Evolutionary conservation across 1,140 invertebrate species (phyloP).

Genomic region (Scaptodrosophila lebanonensis): DNA sequence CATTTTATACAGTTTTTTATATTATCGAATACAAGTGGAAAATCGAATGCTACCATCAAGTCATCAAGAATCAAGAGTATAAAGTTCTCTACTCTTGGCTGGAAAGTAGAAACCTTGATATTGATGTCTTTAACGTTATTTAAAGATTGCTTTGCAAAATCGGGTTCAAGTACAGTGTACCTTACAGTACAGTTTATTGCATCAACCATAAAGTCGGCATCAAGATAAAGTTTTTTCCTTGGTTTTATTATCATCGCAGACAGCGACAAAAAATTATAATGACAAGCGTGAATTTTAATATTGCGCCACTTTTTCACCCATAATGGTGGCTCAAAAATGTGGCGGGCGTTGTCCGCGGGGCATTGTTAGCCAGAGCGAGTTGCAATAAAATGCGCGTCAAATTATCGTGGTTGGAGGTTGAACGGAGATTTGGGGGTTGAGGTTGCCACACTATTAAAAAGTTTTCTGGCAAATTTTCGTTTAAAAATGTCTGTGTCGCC

Average conservation of each 20-base stretch:
- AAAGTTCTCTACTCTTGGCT: too few relatives aligned
- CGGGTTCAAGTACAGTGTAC: too few relatives aligned
- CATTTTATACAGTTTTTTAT: too few relatives aligned
- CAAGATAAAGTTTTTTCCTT: neutral
- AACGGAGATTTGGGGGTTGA: constrained; percentile 1
- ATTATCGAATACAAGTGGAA: too few relatives aligned
- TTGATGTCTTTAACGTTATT: too few relatives aligned
- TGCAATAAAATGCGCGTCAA: constrained; percentile 68
- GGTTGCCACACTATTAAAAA: constrained; percentile 58
- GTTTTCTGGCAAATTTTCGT: constrained; percentile 37
- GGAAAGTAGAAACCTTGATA: too few relatives aligned
- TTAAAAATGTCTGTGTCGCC: too few relatives aligned
- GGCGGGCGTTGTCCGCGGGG: constrained; percentile 45
- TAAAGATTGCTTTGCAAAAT: too few relatives aligned
- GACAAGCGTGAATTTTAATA: constrained; percentile 69
- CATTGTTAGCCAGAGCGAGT: constrained; percentile 54
- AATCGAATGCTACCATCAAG: too few relatives aligned
- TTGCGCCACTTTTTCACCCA: constrained; percentile 37
- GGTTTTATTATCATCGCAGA: neutral
- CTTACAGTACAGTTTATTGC: too few relatives aligned
- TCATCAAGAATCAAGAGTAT: too few relatives aligned
- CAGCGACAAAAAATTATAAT: constrained; percentile 69
- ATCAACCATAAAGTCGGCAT: too few relatives aligned
- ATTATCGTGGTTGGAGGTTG: constrained; percentile 26
- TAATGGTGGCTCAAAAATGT: neutral